These are phyloP conservation scores for Phyllostomus discolor DNA, from an alignment of 2,113 vertebrate genomes.

Conservation along the genomic window DNA sequence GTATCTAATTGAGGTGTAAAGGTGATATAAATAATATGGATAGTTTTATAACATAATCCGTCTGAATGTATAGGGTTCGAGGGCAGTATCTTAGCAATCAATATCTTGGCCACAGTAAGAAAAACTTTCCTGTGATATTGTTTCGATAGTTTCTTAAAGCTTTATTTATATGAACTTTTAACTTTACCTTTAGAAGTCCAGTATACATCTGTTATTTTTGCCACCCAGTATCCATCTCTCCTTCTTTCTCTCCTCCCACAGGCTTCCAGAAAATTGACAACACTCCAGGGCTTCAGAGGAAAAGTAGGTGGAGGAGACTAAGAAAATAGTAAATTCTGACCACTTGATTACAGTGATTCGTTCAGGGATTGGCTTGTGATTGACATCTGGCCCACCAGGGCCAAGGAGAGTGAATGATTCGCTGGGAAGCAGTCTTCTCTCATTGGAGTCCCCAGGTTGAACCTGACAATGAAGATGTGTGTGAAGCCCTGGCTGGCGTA, in stretches of 20 bases:
- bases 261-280: not conserved
- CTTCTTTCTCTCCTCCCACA: not conserved
- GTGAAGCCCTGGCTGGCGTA: too few species aligned
- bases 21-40: not conserved
- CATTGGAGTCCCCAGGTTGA: accelerated
- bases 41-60: not conserved
- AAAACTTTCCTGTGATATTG: not conserved
- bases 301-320: not conserved
- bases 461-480: not conserved
- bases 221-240: not conserved
- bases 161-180: not conserved
- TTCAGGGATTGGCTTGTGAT: not conserved
- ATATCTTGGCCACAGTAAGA: not conserved
- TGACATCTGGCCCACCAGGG: not conserved
- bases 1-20: not conserved
- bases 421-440: not conserved
- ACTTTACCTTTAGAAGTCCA: not conserved
- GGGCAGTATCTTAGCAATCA: not conserved
- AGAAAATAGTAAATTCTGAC: not conserved
- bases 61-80: not conserved
- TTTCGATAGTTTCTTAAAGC: not conserved
- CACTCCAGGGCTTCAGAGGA: not conserved
- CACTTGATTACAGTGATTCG: too few species aligned
- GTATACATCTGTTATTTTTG: not conserved
- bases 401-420: not conserved